Evolutionary conservation across 2,797 vertebrate genomes (phyloP).

Genomic region (Microchirus variegatus): DNA sequence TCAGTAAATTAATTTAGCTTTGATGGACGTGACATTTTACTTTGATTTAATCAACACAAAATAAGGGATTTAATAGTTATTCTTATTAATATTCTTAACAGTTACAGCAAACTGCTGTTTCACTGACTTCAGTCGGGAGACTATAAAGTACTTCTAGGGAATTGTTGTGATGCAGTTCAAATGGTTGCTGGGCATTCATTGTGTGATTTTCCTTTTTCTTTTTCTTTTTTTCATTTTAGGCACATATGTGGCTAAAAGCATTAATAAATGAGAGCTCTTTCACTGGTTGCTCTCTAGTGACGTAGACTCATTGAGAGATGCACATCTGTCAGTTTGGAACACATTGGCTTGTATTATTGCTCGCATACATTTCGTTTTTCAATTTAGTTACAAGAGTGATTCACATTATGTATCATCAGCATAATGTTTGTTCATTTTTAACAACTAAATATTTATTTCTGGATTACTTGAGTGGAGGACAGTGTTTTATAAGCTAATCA

Average conservation of each 20-base stretch:
- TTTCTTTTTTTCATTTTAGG: constrained; percentile 6
- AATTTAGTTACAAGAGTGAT: constrained; percentile 17
- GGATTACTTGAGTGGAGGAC: not conserved
- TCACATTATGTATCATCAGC: constrained; percentile 10
- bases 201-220: constrained; percentile 19
- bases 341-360: constrained; percentile 14
- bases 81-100: no score
- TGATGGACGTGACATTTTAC: not conserved
- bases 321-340: constrained; percentile 8
- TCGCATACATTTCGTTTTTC: constrained; percentile 4
- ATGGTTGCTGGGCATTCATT: constrained; percentile 34
- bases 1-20: not conserved
- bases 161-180: constrained; percentile 25
- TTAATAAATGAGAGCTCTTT: constrained; percentile 25
- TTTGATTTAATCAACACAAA: no score
- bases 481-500: constrained; percentile 4
- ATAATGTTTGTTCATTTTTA: constrained; percentile 7
- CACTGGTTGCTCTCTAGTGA: constrained; percentile 42
- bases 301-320: constrained; percentile 6
- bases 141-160: constrained; percentile 22
- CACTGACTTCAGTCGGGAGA: constrained; percentile 31
- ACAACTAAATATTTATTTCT: constrained; percentile 1
- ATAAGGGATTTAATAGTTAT: no score
- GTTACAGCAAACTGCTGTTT: no score
- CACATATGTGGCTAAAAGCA: constrained; percentile 22